Evolutionary conservation across 2,113 vertebrate species (phyloP), one percentile per base, ranked within the genome.

Genomic region (Apeltes quadracus): DNA sequence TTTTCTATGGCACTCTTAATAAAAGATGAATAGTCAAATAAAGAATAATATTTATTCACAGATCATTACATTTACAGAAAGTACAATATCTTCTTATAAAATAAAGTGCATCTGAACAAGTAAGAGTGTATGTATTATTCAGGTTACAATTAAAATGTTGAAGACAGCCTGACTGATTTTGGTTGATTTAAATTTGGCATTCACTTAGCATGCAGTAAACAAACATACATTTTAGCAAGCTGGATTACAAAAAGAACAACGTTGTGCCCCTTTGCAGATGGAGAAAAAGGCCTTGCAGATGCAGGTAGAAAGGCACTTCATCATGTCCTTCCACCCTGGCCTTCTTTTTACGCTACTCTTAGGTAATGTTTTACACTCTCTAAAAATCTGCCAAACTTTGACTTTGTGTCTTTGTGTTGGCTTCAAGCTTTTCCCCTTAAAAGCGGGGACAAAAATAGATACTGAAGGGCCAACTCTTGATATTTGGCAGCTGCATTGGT

Each of bases 161-260:
- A 76, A 50, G 7, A 53, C 20, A 64, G 41, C 3, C 1, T 38
- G 13, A 73, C n/a, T 44, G 54, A 51, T 72, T 79, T 81, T 86
- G 86, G 70, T 57, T 72, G 15, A 69, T 32, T 71, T 62, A 69
- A 29, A 58, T 83, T 88, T 88, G 78, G 73, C 58, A 80, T 84
- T 83, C 53, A 67, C 5, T 63, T 65, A 57, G 0, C 5, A 75
- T 50, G 50, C 4, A 66, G 48, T 46, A 39, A 56, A 70, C 50
- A 67, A 61, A 62, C 25, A 29, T 22, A 61, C 44, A 67, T 63
- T 13, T 32, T 27, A 22, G 27, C 9, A 53, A 15, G 56, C 15
- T 64, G 22, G 14, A 50, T 66, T 53, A 44, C 6, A 54, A 46
- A 55, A 57, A 68, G 62, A 41, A 2, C 44, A 63, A 76, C 41